These are phyloP conservation scores for Zaprionus nigranus DNA, from an alignment of 1,140 invertebrate genomes.

Conservation along the genomic window DNA sequence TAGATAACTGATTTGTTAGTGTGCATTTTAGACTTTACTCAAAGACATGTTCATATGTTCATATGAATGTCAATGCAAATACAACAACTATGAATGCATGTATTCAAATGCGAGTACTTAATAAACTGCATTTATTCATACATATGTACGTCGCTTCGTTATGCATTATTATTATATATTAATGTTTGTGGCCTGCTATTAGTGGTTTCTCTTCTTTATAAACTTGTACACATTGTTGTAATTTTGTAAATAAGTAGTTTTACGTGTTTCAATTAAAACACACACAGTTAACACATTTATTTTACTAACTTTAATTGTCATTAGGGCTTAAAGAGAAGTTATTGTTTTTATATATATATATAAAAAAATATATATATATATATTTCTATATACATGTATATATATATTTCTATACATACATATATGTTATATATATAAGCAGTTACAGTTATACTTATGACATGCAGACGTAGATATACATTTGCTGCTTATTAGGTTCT, in stretches of 20 bases:
- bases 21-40: not conserved
- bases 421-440: too few species aligned
- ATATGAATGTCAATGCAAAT: not conserved
- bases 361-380: not conserved
- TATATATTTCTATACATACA: too few species aligned
- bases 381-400: too few species aligned
- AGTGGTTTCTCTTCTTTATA: slow-evolving; percentile 4
- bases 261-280: slow-evolving; percentile 17
- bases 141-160: not conserved
- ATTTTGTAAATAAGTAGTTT: slow-evolving; percentile 24
- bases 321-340: not conserved
- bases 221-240: not conserved
- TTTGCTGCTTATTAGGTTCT: too few species aligned
- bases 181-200: slow-evolving; percentile 10
- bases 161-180: not conserved
- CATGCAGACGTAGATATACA: too few species aligned
- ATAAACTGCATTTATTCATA: not conserved
- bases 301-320: slow-evolving; percentile 24
- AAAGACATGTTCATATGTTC: slow-evolving; percentile 1
- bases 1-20: slow-evolving; percentile 39
- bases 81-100: not conserved
- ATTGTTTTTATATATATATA: not conserved
- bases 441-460: too few species aligned
- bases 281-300: slow-evolving; percentile 45
- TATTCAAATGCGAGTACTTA: not conserved